A percentile compares a stretch with the other conserved stretches of the same genome.
phyloP scores from a whole-genome alignment of 2,797 vertebrate genomes.

The Aldrovandia affinis region DNA sequence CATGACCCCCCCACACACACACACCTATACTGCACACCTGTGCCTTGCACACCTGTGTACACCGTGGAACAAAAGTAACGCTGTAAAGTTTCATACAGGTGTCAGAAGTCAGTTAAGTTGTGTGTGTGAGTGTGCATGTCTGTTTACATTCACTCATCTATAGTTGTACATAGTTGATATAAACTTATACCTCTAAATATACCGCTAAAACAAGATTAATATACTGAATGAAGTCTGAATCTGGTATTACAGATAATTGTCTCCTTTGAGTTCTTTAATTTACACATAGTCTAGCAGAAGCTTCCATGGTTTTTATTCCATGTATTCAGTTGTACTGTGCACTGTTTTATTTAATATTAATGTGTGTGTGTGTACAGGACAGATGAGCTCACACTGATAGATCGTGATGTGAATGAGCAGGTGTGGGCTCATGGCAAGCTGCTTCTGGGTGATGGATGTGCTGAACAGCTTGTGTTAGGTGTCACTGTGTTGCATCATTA shows the following conservation, averaged over 20 bases:
- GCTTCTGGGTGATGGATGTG: background rate
- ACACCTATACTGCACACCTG: no score
- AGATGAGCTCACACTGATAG: no score
- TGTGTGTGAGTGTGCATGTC: background rate
- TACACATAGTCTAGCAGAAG: no score
- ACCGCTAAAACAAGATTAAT: background rate
- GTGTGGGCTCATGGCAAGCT: background rate
- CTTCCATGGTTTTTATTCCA: no score
- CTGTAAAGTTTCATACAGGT: no score
- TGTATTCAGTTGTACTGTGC: background rate
- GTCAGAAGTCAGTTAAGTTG: background rate
- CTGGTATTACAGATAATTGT: no score
- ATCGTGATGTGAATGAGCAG: background rate
- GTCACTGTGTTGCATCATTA: background rate
- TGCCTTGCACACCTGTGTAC: no score
- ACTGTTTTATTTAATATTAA: background rate
- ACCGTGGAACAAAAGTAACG: no score
- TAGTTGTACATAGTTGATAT: background rate
- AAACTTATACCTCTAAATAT: background rate
- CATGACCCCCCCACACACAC: no score
- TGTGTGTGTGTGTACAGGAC: no score
- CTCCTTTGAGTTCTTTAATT: no score
- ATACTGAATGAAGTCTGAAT: no score
- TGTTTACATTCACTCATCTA: background rate
- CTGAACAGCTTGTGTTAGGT: background rate